phyloP scores from a whole-genome alignment of 2,888 invertebrate genomes.

The Leuctra nigra region DNA sequence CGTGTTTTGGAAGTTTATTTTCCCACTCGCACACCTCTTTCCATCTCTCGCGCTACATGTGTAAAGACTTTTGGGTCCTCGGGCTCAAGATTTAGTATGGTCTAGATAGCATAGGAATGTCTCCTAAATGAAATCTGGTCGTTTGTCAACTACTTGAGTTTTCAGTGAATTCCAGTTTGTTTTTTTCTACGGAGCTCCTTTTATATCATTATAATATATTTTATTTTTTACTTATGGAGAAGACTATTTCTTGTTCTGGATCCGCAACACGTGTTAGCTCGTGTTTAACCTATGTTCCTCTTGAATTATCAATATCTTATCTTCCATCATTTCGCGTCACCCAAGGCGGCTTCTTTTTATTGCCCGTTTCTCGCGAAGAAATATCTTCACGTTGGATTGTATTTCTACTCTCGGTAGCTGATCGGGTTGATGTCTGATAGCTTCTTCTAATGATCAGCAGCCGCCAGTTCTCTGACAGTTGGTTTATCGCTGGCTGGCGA shows the following conservation, averaged over 20 bases:
- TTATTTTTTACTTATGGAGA: slow-evolving; percentile 4
- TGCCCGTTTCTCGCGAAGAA: not conserved
- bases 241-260: slow-evolving; percentile 11
- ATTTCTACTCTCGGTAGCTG: slow-evolving; percentile 12
- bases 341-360: no score
- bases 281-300: slow-evolving; percentile 13
- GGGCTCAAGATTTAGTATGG: slow-evolving; percentile 14
- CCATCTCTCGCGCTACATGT: slow-evolving; percentile 9
- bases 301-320: slow-evolving; percentile 12
- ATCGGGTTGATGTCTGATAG: slow-evolving; percentile 13
- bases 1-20: slow-evolving; percentile 10
- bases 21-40: slow-evolving; percentile 9
- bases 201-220: not conserved
- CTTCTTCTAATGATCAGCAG: slow-evolving; percentile 7
- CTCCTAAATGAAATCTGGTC: slow-evolving; percentile 18
- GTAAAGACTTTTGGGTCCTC: slow-evolving; percentile 6
- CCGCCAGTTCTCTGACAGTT: slow-evolving; percentile 14
- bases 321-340: slow-evolving; percentile 3
- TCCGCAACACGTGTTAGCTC: not conserved
- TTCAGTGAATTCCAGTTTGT: slow-evolving; percentile 13
- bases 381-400: not conserved
- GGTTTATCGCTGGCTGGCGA: slow-evolving; percentile 7
- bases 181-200: no score
- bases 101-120: slow-evolving; percentile 16
- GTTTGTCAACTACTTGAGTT: slow-evolving; percentile 16